Percentiles rank a stretch among this genome's conserved stretches.
phyloP scores from a whole-genome alignment of 2,797 vertebrate genomes.

The Pseudochromis fuscus region DNA sequence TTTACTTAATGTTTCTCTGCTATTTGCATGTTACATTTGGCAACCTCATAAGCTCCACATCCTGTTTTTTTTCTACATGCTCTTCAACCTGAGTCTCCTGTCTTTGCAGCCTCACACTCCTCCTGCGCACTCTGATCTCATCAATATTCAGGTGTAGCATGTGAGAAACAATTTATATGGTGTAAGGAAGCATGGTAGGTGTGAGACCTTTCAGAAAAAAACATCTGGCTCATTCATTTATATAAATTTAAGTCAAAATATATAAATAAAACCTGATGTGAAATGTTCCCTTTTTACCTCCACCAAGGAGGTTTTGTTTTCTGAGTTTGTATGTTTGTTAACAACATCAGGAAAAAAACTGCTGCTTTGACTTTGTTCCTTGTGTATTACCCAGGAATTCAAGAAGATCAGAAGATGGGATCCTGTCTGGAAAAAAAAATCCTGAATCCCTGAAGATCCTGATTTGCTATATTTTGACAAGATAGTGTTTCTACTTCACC shows the following conservation, averaged over 20 bases:
- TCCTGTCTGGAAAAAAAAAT: no score
- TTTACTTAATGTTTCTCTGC: not conserved
- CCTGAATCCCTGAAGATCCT: no score
- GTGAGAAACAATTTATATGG: not conserved
- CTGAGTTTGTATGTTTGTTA: no score
- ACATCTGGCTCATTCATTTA: not conserved
- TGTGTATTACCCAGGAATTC: no score
- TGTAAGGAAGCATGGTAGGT: not conserved
- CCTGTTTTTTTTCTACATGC: constrained; percentile 5
- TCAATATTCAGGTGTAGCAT: constrained; percentile 2
- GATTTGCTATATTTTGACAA: no score
- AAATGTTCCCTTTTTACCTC: no score
- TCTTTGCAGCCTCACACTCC: not conserved
- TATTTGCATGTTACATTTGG: not conserved
- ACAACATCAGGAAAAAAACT: no score
- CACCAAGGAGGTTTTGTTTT: no score
- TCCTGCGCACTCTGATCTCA: not conserved
- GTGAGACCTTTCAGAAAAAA: constrained; percentile 6
- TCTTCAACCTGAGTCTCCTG: not conserved
- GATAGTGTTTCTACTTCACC: no score
- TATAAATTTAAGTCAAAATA: not conserved
- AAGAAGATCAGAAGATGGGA: no score
- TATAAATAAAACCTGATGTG: not conserved
- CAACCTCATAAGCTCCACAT: not conserved
- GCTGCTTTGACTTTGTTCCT: no score